These are phyloP conservation scores for Melanotaenia maccullochi DNA, from an alignment of 2,797 vertebrate genomes.

Conservation along the genomic window DNA sequence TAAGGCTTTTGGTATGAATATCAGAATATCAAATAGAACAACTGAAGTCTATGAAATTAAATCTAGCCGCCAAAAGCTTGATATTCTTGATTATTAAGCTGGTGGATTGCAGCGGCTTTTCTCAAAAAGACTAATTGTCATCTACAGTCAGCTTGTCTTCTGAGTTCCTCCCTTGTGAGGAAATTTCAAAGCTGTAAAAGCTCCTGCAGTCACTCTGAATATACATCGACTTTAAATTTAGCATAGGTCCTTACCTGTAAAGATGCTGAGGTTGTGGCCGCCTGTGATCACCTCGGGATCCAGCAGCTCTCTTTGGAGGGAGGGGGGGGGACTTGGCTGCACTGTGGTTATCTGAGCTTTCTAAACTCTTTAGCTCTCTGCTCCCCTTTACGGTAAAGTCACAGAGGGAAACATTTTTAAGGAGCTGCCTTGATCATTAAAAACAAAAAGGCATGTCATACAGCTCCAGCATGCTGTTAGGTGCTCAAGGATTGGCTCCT, in stretches of 20 bases:
- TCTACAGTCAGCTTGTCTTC: conserved; percentile 6
- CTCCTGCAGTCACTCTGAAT: neutral
- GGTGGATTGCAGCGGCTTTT: conserved; percentile 29
- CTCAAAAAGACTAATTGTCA: conserved; percentile 25
- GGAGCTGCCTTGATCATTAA: conserved; percentile 79
- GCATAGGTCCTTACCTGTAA: conserved; percentile 72
- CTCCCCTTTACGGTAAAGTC: conserved; percentile 59
- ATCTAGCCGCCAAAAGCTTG: conserved; percentile 29
- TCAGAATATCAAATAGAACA: conserved; percentile 38
- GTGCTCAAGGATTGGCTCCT: conserved; percentile 78
- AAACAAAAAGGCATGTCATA: conserved; percentile 77
- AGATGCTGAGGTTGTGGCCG: conserved; percentile 60
- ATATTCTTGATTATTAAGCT: conserved; percentile 27
- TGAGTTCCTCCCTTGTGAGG: conserved; percentile 10
- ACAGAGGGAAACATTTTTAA: conserved; percentile 81
- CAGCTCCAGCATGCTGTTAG: conserved; percentile 63
- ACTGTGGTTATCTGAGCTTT: conserved; percentile 43
- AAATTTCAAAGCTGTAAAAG: neutral
- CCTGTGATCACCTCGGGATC: conserved; percentile 52
- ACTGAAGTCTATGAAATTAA: conserved; percentile 10
- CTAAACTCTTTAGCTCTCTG: conserved; percentile 53
- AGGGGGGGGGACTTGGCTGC: conserved; percentile 22
- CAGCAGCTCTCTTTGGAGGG: conserved; percentile 45
- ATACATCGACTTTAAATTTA: neutral
- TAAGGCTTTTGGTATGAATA: conserved; percentile 38